Evolutionary conservation across 2,888 invertebrate genomes (phyloP).

Genomic region (Cloeon dipterum): DNA sequence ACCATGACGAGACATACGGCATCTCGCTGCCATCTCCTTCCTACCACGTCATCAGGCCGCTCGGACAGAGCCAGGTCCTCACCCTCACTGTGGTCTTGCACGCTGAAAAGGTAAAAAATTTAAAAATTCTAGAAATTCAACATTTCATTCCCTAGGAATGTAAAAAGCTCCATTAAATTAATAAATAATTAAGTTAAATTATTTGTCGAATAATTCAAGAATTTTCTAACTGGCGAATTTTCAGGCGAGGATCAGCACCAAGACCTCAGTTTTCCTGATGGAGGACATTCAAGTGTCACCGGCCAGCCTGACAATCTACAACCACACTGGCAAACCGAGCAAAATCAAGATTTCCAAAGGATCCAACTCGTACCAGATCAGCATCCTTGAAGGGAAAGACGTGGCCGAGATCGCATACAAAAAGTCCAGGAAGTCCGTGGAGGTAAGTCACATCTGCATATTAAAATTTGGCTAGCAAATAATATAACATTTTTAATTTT

Average conservation of each 20-base stretch:
- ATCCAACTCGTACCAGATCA: background rate
- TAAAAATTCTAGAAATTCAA: no score
- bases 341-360: background rate
- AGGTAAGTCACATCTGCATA: no score
- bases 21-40: background rate
- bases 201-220: no score
- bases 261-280: background rate
- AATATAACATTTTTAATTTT: no score
- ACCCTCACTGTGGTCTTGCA: background rate
- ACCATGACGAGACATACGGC: background rate
- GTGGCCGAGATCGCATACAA: background rate
- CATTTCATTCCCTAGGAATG: no score
- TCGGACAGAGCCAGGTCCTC: no score
- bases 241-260: background rate
- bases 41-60: background rate
- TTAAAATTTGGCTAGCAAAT: no score
- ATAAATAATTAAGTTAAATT: no score
- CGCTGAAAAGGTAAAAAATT: background rate
- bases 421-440: background rate
- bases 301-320: background rate
- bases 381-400: background rate
- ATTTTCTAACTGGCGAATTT: no score
- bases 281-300: background rate
- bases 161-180: no score
- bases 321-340: background rate